phyloP scores from a whole-genome alignment of 2,113 vertebrate genomes.

The Prionailurus bengalensis region DNA sequence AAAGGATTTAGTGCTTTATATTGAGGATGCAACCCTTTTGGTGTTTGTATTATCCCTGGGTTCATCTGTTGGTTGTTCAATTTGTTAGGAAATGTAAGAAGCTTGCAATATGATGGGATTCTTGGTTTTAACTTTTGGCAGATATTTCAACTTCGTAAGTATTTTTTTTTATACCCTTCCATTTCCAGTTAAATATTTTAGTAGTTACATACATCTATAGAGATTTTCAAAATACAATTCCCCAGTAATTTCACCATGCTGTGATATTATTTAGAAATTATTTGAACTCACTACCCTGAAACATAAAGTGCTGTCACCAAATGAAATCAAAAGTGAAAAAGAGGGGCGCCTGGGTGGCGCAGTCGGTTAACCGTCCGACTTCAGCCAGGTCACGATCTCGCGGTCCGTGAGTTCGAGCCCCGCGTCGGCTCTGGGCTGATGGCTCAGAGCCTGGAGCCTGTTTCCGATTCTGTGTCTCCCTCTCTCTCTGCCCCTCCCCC shows the following conservation, averaged over 20 bases:
- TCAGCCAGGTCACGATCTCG: no score
- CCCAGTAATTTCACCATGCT: neutral
- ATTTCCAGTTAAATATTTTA: constrained; percentile 15
- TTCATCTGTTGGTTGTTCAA: neutral
- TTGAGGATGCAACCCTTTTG: neutral
- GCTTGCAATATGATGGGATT: neutral
- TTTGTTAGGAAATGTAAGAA: neutral
- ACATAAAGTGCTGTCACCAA: constrained; percentile 21
- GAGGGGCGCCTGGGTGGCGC: no score
- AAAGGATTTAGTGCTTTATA: neutral
- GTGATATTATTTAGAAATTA: neutral
- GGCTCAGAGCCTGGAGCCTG: no score
- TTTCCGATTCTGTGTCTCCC: no score
- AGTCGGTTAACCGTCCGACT: no score
- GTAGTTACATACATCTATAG: neutral
- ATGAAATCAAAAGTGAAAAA: neutral
- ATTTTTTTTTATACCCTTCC: neutral
- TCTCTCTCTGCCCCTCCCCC: no score
- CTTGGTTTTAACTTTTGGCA: neutral
- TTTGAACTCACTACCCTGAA: neutral
- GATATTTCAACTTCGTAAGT: neutral
- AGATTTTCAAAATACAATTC: constrained; percentile 12
- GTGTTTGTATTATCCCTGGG: neutral
- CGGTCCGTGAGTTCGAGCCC: no score
- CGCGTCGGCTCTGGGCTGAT: no score